These are phyloP conservation scores for Euwallacea fornicatus DNA, from an alignment of 1,140 invertebrate species.

Conservation along the genomic window DNA sequence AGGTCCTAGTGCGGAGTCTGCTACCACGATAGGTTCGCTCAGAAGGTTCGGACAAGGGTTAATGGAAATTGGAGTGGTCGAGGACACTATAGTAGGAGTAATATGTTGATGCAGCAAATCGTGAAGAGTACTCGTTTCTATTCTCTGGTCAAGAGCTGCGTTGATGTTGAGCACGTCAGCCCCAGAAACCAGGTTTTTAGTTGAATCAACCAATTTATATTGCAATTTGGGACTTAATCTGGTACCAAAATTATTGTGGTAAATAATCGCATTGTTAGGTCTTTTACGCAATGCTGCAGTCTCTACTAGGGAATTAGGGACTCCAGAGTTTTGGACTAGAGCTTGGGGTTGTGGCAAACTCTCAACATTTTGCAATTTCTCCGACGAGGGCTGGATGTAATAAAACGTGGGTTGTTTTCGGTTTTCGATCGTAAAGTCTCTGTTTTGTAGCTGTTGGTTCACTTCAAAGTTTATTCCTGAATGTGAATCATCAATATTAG, in stretches of 20 bases:
- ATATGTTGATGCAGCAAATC: conserved; percentile 22
- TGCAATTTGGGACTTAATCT: conserved; percentile 4
- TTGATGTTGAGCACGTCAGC: conserved; percentile 61
- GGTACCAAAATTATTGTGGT: conserved; percentile 7
- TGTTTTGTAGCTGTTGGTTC: too few species aligned
- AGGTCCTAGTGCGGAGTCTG: conserved; percentile 45
- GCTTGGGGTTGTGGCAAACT: conserved; percentile 14
- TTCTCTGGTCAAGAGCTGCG: conserved; percentile 48
- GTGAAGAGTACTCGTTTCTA: conserved; percentile 30
- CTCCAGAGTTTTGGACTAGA: neutral
- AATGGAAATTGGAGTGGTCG: conserved; percentile 7
- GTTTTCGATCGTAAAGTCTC: too few species aligned
- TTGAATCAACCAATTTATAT: conserved; percentile 56
- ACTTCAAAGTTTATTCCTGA: too few species aligned
- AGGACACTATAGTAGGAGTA: conserved; percentile 19
- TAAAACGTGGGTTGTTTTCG: conserved; percentile 6
- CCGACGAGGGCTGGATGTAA: conserved; percentile 4
- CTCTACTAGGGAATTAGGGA: conserved; percentile 2
- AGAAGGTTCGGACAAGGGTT: conserved; percentile 1
- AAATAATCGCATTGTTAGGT: conserved; percentile 7
- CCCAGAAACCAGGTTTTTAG: conserved; percentile 59
- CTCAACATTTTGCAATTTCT: neutral
- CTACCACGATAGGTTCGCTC: conserved; percentile 52
- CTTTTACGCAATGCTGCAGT: conserved; percentile 12
- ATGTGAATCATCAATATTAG: too few species aligned